Evolutionary conservation across 2,888 invertebrate genomes (phyloP).

Genomic region (Tineola bisselliella): DNA sequence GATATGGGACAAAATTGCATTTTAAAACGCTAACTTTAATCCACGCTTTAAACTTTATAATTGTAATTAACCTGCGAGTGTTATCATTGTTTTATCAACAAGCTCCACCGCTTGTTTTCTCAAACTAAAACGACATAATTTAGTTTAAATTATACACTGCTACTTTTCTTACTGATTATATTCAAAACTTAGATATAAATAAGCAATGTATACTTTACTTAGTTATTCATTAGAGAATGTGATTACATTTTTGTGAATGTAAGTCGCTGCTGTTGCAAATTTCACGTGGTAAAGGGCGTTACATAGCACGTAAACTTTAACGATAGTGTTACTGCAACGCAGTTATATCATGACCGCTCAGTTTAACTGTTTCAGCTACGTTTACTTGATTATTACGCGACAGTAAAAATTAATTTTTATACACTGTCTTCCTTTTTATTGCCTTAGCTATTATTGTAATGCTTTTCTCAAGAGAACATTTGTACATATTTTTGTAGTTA

Average conservation of each 20-base stretch:
- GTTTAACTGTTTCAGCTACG: constrained; percentile 11
- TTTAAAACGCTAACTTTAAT: not conserved
- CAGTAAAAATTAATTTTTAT: constrained; percentile 7
- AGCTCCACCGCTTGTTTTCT: not conserved
- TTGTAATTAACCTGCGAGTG: constrained; percentile 6
- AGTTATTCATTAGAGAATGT: too few relatives aligned
- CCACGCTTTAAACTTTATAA: constrained; percentile 1
- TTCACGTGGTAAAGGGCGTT: not conserved
- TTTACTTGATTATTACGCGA: constrained; percentile 11
- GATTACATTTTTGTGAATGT: not conserved
- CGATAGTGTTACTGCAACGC: constrained; percentile 6
- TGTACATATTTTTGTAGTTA: too few relatives aligned
- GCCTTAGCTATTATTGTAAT: not conserved
- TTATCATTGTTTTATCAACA: constrained; percentile 3
- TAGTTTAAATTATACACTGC: not conserved
- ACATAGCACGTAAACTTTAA: not conserved
- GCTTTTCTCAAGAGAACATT: too few relatives aligned
- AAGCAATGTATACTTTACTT: not conserved
- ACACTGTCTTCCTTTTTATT: not conserved
- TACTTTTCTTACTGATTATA: not conserved
- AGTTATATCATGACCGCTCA: constrained; percentile 5
- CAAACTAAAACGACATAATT: not conserved
- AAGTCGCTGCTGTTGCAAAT: not conserved
- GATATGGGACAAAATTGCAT: not conserved
- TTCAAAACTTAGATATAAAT: not conserved